Conservation (phyloP, 2,797 vertebrate species). For the Neopelma chrysocephalum region DNA sequence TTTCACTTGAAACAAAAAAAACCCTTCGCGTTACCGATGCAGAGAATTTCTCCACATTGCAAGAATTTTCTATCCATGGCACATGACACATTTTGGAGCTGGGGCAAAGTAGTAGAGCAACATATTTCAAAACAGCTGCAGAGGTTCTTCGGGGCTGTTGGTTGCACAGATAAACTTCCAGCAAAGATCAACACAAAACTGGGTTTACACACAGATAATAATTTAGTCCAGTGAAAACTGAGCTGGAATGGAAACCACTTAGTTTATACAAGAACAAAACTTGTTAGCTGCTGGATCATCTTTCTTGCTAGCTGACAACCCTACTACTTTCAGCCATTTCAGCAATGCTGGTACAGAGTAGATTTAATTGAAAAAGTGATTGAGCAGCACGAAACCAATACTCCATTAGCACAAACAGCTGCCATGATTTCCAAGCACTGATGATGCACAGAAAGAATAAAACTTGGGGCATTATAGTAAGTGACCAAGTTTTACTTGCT, state of each 20-base stretch:
- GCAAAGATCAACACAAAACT: not conserved
- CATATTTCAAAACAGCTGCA: not conserved
- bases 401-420: not conserved
- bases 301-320: not conserved
- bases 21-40: not conserved
- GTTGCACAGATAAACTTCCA: not conserved
- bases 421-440: not conserved
- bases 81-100: not conserved
- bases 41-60: not conserved
- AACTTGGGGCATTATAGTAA: not conserved
- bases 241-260: not conserved
- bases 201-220: not conserved
- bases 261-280: not conserved
- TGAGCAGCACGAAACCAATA: not conserved
- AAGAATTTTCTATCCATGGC: not conserved
- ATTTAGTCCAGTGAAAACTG: not conserved
- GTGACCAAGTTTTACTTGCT: not conserved
- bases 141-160: not conserved
- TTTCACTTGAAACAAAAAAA: not conserved
- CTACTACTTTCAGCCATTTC: not conserved
- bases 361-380: not conserved
- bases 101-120: not conserved
- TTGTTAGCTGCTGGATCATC: not conserved
- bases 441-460: not conserved
- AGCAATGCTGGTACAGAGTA: not conserved